Evolutionary conservation across 2,113 vertebrate species (phyloP), one percentile per base, ranked within the genome.

Genomic region (Notiomystis cincta): DNA sequence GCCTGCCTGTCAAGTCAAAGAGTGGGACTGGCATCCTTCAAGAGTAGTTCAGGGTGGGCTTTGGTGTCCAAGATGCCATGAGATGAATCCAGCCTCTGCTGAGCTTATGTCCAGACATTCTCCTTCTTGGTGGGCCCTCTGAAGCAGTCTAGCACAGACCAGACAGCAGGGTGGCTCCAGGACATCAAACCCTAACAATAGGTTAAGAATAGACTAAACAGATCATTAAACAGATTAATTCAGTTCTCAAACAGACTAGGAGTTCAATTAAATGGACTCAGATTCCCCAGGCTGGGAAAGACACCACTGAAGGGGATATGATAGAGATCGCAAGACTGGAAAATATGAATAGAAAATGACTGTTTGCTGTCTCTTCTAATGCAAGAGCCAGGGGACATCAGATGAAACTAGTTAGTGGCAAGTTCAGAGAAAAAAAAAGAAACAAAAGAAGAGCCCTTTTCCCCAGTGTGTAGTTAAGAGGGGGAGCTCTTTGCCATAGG

Each of bases 171-270:
- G 45, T 72, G 62, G 79, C 67, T 94, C 85, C 75, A 86, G 38
- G 71, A 71, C 67, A 28, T 77, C 24, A 2, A 91, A 73, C 11
- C 10, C 83, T 82, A 91, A 92, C 83, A 95, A 87, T 75, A 95
- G 83, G 44, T 95, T 90, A 81, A 83, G 93, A 90, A 89, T 78
- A 97, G 93, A 93, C 96, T 96, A 96, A 97, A 96, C 89, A 96
- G 72, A 95, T 86, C 92, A 95, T 96, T 94, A 88, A 95, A 54
- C 45, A 88, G 66, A 95, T 83, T 96, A 90, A 89, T 95, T 95
- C 71, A 51, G 62, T 50, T 93, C 60, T 93, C 86, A 82, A 60
- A 33, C 40, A 71, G 64, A 50, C 54, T 80, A 89, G 67, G 24
- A 90, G 67, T n/a, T 44, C 35, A 93, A 93, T 87, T 95, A 90